Evolutionary conservation across 2,113 vertebrate species (phyloP).

Genomic region (Austrofundulus limnaeus): DNA sequence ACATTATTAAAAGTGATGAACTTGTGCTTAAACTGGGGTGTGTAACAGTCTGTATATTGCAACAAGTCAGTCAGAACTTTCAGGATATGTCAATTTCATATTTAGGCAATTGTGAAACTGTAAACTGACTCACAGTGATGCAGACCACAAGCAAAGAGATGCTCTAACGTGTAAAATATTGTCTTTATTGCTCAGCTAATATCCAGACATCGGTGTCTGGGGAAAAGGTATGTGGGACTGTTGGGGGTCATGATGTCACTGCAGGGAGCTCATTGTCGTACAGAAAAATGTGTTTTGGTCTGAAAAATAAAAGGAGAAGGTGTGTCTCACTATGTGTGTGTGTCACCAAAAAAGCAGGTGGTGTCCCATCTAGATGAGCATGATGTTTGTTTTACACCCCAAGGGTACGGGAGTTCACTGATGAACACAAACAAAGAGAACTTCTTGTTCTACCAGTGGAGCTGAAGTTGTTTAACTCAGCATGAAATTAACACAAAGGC

Average conservation of each 20-base stretch:
- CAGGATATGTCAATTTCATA: not conserved
- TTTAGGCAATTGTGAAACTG: not conserved
- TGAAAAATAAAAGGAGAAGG: conserved; percentile 32
- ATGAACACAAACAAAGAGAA: conserved; percentile 3
- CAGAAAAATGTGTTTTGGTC: conserved; percentile 35
- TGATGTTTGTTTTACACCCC: conserved; percentile 29
- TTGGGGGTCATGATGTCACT: conserved; percentile 25
- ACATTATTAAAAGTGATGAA: conserved; percentile 20
- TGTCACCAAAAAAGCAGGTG: conserved; percentile 48
- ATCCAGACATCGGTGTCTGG: conserved; percentile 42
- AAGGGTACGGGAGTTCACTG: conserved; percentile 14
- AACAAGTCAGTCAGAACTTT: not conserved
- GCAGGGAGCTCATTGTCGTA: conserved; percentile 25
- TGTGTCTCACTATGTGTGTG: conserved; percentile 7
- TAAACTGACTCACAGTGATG: conserved; percentile 8
- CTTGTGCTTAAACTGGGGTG: not conserved
- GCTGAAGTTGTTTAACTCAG: conserved; percentile 3
- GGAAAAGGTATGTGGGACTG: not conserved
- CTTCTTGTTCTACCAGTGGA: not conserved
- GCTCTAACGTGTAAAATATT: conserved; percentile 13
- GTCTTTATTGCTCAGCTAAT: conserved; percentile 24
- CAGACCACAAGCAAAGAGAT: conserved; percentile 3
- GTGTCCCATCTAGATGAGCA: conserved; percentile 46
- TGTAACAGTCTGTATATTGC: not conserved
- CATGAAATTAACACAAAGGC: conserved; percentile 2